phyloP scores from a whole-genome alignment of 2,797 vertebrate genomes.

The Myotis planiceps region DNA sequence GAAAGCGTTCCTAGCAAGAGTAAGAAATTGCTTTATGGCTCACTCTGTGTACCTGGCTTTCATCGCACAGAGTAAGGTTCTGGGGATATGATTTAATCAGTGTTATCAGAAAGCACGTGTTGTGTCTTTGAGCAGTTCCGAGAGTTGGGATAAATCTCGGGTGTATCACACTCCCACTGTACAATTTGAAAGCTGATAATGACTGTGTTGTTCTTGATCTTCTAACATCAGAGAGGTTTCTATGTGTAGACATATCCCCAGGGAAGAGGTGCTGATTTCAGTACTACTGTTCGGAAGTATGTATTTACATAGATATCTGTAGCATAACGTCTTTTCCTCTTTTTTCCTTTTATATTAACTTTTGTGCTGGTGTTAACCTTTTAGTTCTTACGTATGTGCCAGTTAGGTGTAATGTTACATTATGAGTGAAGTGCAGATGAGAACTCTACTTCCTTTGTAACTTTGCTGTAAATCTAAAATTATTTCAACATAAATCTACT shows the following conservation, averaged over 20 bases:
- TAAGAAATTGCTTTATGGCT: background rate
- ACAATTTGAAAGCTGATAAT: background rate
- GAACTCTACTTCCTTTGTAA: background rate
- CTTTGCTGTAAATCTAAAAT: conserved; percentile 1
- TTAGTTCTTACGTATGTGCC: background rate
- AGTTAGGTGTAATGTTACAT: background rate
- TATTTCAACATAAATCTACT: conserved; percentile 32
- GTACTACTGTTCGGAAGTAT: background rate
- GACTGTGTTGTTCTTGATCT: background rate
- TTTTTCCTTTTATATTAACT: background rate
- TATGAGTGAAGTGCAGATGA: background rate
- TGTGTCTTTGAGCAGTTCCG: background rate
- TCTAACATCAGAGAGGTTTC: background rate
- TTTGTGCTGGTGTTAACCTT: background rate
- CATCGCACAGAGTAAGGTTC: background rate
- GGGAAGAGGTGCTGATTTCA: background rate
- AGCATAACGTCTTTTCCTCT: background rate
- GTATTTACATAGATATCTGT: background rate
- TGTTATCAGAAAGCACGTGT: background rate
- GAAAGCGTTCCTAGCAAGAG: background rate
- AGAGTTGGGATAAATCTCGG: background rate
- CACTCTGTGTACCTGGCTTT: background rate
- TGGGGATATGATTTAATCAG: background rate
- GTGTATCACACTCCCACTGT: background rate
- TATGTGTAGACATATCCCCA: background rate